phyloP scores from a whole-genome alignment of 1,140 invertebrate species.

The Bombus soroeensis region DNA sequence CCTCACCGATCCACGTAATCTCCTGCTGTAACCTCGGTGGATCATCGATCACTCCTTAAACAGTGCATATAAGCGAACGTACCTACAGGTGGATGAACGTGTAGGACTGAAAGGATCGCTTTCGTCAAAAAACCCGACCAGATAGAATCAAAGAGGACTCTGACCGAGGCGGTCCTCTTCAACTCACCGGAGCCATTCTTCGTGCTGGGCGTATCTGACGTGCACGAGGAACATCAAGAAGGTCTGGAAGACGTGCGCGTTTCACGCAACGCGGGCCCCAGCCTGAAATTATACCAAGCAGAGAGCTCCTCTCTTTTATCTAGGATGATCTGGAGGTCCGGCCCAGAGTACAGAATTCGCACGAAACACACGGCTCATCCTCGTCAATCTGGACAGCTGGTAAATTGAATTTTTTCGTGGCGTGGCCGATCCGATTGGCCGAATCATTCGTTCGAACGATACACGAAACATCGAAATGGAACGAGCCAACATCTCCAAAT shows the following conservation, averaged over 20 bases:
- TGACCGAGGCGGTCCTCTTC: neutral
- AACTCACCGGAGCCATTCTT: neutral
- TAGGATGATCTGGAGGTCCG: conserved; percentile 53
- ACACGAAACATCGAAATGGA: conserved; percentile 9
- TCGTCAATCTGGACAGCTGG: conserved; percentile 63
- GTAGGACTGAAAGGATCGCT: neutral
- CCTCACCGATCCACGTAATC: neutral
- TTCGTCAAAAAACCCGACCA: neutral
- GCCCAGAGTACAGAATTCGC: conserved; percentile 41
- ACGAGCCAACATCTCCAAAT: neutral
- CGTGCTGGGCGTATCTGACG: conserved; percentile 26
- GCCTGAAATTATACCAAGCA: conserved; percentile 52
- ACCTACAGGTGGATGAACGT: neutral
- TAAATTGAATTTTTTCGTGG: conserved; percentile 61
- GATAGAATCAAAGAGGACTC: conserved; percentile 8
- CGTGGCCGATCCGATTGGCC: conserved; percentile 43
- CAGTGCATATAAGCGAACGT: neutral
- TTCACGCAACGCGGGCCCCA: neutral
- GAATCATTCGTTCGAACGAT: conserved; percentile 44
- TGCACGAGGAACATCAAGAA: conserved; percentile 22
- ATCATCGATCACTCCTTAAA: conserved; percentile 10
- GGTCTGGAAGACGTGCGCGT: conserved; percentile 18
- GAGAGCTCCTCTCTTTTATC: conserved; percentile 53
- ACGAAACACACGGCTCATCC: conserved; percentile 49
- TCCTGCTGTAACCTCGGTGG: neutral